Evolutionary conservation across 2,797 vertebrate genomes (phyloP).

Genomic region (Varecia variegata): DNA sequence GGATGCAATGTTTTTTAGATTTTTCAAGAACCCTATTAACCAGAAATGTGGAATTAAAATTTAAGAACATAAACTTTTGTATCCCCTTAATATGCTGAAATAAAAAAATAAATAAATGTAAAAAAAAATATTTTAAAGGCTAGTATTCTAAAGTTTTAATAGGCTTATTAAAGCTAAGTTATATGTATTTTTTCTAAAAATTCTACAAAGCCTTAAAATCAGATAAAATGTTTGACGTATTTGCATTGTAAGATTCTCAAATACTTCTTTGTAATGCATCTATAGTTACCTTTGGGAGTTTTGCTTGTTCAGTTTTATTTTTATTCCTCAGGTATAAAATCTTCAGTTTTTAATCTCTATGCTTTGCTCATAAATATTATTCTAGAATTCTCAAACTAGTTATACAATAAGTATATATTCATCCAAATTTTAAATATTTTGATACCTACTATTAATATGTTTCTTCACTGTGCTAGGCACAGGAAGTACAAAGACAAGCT

Average conservation of each 20-base stretch:
- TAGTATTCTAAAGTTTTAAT: constrained; percentile 23
- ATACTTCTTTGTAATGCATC: not conserved
- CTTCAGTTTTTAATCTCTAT: not conserved
- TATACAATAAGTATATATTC: not conserved
- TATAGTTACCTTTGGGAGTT: not conserved
- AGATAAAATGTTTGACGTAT: not conserved
- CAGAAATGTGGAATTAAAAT: constrained; percentile 6
- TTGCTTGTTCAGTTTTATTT: not conserved
- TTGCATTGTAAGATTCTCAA: not conserved
- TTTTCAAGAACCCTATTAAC: not conserved
- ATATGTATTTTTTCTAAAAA: not conserved
- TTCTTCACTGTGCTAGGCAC: not conserved
- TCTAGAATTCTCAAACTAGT: not conserved
- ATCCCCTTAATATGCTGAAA: too few species aligned
- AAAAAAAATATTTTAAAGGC: not conserved
- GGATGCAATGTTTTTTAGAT: not conserved
- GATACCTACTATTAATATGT: not conserved
- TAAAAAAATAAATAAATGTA: too few species aligned
- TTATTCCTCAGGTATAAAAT: not conserved
- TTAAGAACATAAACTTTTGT: not conserved
- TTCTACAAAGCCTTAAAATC: not conserved
- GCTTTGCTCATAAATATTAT: not conserved
- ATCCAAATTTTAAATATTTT: constrained; percentile 18
- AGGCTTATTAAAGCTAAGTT: constrained; percentile 16
- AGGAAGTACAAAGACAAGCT: not conserved